Evolutionary conservation across 2,113 vertebrate genomes (phyloP).

Genomic region (Ptilorrhoa leucosticta): DNA sequence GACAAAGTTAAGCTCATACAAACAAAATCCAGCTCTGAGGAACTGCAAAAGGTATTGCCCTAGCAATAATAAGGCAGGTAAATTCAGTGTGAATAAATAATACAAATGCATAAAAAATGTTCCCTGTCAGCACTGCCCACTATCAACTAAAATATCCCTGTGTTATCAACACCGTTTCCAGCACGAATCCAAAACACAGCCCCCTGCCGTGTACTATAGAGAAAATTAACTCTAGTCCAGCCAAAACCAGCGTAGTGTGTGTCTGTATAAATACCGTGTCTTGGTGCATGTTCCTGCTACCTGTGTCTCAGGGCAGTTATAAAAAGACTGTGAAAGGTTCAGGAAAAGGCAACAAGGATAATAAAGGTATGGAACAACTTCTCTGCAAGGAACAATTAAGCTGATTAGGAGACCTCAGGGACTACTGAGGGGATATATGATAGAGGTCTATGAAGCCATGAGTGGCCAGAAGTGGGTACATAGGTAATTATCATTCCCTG

Average conservation of each 20-base stretch:
- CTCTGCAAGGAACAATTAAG: neutral
- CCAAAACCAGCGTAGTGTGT: neutral
- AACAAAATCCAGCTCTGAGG: neutral
- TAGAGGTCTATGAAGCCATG: neutral
- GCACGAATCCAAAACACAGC: neutral
- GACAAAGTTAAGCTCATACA: neutral
- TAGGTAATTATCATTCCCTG: neutral
- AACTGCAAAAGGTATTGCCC: neutral
- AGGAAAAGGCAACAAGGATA: neutral
- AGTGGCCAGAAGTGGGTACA: neutral
- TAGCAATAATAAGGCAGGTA: neutral
- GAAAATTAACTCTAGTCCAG: neutral
- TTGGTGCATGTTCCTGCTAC: neutral
- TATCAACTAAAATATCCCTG: neutral
- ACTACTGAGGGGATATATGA: neutral
- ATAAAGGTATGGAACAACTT: neutral
- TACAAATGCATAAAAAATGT: neutral
- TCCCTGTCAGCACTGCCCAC: neutral
- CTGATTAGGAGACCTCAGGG: neutral
- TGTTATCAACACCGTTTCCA: neutral
- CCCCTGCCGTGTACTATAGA: accelerated
- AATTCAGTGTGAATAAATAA: neutral
- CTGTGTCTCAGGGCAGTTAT: neutral
- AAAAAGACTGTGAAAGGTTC: neutral
- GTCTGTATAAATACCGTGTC: neutral